Percentiles rank a stretch among this genome's conserved stretches.
These are phyloP conservation scores for Aldrovandia affinis DNA, from an alignment of 2,797 vertebrate genomes.

Conservation along the genomic window DNA sequence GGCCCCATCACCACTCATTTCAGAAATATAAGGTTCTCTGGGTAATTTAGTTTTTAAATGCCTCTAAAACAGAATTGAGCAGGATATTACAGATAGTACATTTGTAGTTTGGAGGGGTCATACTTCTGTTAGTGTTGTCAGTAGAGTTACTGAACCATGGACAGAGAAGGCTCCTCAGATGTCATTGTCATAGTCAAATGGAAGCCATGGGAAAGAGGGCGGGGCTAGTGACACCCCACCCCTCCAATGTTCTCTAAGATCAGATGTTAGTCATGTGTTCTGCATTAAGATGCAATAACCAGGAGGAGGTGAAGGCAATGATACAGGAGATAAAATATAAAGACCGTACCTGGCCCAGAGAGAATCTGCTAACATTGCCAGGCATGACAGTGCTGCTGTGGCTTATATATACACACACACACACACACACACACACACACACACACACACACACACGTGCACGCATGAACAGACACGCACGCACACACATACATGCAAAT, in stretches of 20 bases:
- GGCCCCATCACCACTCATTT: no score
- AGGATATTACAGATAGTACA: no score
- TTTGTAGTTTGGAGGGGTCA: slow-evolving; percentile 5
- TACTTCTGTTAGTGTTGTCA: slow-evolving; percentile 40
- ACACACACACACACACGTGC: no score
- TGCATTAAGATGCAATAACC: slow-evolving; percentile 28
- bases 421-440: no score
- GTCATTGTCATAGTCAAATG: slow-evolving; percentile 27
- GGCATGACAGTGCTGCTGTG: no score
- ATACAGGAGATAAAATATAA: slow-evolving; percentile 61
- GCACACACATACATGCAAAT: neutral
- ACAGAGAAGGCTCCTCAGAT: neutral
- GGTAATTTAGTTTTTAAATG: no score
- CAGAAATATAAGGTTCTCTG: no score
- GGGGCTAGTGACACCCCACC: slow-evolving; percentile 39
- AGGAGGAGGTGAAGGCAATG: slow-evolving; percentile 44
- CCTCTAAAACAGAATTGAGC: no score
- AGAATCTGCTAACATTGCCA: no score
- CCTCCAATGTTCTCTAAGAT: slow-evolving; percentile 60
- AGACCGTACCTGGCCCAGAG: neutral
- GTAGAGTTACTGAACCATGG: slow-evolving; percentile 11
- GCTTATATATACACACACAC: no score
- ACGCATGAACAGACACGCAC: neutral
- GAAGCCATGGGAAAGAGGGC: slow-evolving; percentile 30
- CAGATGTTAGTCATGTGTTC: slow-evolving; percentile 45